These are phyloP conservation scores for Bactericera cockerelli DNA, from an alignment of 1,140 invertebrate genomes.

Conservation along the genomic window DNA sequence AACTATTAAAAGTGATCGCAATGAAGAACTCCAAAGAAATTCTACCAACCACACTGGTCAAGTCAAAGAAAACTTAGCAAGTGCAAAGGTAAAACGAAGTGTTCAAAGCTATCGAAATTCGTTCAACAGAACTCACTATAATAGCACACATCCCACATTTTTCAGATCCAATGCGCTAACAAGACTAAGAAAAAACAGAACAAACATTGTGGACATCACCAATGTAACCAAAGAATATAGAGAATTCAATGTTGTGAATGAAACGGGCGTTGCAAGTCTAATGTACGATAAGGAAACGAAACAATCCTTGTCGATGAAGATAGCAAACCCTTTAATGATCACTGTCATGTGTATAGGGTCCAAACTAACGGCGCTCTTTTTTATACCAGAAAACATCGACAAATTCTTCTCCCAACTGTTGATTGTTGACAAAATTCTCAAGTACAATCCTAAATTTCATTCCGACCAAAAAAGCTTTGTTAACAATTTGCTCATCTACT, in stretches of 20 bases:
- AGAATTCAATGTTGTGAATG: no score
- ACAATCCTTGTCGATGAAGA: slow-evolving; percentile 16
- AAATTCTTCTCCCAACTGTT: not conserved
- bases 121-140: not conserved
- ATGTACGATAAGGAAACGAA: slow-evolving; percentile 12
- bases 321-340: slow-evolving; percentile 15
- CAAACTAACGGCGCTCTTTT: not conserved
- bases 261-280: no score
- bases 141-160: no score
- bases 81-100: no score
- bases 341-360: slow-evolving; percentile 14
- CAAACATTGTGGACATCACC: no score
- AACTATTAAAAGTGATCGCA: no score
- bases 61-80: no score
- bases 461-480: not conserved
- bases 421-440: not conserved
- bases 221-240: no score
- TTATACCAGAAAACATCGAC: not conserved
- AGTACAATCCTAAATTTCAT: not conserved
- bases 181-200: no score
- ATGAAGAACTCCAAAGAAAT: no score
- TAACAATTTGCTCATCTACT: not conserved
- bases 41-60: no score
- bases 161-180: no score
- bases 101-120: not conserved